A percentile compares a stretch with the other conserved stretches of the same genome.
Conservation (phyloP, 1,140 invertebrate genomes). For the Brachionus rubens region DNA sequence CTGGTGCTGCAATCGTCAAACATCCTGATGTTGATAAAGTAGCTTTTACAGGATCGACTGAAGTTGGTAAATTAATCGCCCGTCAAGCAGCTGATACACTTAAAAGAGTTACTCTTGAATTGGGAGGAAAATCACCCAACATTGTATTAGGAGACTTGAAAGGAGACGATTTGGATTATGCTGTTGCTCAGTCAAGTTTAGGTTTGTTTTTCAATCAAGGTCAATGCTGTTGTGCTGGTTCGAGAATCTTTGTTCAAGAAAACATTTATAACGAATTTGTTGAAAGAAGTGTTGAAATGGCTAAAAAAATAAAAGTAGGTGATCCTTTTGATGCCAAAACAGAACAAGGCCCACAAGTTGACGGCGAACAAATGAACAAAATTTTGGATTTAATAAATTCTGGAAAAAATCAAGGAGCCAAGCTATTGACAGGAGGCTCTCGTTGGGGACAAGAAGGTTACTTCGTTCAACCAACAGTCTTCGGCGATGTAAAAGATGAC, state of each 20-base stretch:
- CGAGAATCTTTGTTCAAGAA: conserved; percentile 57
- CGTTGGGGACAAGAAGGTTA: conserved; percentile 63
- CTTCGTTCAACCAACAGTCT: conserved; percentile 86
- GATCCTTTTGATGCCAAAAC: conserved; percentile 71
- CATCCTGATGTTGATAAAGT: conserved; percentile 62
- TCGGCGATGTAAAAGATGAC: conserved; percentile 81
- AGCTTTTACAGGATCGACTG: conserved; percentile 84
- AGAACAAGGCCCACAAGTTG: conserved; percentile 71
- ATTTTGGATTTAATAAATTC: conserved; percentile 62
- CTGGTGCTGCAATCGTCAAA: conserved; percentile 53
- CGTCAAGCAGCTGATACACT: conserved; percentile 73
- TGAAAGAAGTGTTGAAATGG: conserved; percentile 64
- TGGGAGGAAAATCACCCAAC: conserved; percentile 83
- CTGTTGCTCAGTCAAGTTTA: conserved; percentile 75
- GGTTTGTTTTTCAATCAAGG: conserved; percentile 75
- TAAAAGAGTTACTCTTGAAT: conserved; percentile 77
- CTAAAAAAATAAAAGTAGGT: conserved; percentile 71
- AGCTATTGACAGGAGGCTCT: conserved; percentile 63
- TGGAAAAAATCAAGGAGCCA: conserved; percentile 64
- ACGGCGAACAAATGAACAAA: conserved; percentile 60
- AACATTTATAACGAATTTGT: conserved; percentile 60
- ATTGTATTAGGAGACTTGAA: conserved; percentile 72
- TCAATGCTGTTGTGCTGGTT: conserved; percentile 56
- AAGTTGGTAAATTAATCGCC: conserved; percentile 74
- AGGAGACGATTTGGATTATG: conserved; percentile 64